A percentile compares a stretch with the other conserved stretches of the same genome.
Conservation (phyloP, 2,113 vertebrate species). For the Recurvirostra avosetta region DNA sequence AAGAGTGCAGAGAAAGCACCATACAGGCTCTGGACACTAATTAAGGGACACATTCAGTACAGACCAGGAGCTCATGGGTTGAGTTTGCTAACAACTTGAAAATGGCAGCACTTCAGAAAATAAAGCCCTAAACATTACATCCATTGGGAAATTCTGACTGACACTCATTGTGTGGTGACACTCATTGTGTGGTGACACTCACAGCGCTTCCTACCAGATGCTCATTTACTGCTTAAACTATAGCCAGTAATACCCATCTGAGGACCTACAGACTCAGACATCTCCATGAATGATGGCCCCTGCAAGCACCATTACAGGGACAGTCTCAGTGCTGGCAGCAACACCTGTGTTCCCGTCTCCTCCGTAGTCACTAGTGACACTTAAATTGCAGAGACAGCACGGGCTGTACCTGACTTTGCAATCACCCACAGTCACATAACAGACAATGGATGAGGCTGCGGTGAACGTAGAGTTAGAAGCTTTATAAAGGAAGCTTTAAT, state of each 20-base stretch:
- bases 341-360: not conserved
- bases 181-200: not conserved
- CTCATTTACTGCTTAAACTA: not conserved
- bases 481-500: conserved; percentile 22
- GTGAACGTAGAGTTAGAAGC: not conserved
- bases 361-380: not conserved
- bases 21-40: not conserved
- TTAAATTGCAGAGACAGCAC: not conserved
- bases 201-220: not conserved
- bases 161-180: not conserved
- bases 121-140: not conserved
- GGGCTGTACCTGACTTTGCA: not conserved
- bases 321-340: not conserved
- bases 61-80: not conserved
- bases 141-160: not conserved
- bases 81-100: not conserved
- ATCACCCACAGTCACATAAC: not conserved
- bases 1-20: not conserved
- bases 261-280: not conserved
- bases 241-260: not conserved
- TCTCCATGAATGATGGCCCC: not conserved
- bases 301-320: not conserved
- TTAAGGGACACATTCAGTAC: not conserved
- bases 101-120: not conserved
- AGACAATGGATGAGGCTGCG: not conserved